Conservation (phyloP, 1,140 invertebrate species). For the Varroa destructor region DNA sequence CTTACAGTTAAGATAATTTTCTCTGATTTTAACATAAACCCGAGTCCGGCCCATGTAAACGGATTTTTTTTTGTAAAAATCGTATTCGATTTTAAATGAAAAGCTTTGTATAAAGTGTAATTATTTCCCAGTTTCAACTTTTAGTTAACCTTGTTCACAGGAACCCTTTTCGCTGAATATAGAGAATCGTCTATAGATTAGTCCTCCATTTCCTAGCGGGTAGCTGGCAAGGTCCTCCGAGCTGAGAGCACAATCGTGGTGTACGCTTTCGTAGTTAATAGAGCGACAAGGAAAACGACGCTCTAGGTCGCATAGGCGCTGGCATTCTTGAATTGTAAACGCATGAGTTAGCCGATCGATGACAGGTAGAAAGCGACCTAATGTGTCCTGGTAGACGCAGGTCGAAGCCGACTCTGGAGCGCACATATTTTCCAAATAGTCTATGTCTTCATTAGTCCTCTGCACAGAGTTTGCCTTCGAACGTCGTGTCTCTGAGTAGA, state of each 20-base stretch:
- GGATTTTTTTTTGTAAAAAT: too few species aligned
- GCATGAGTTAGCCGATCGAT: conserved; percentile 39
- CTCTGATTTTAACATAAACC: too few species aligned
- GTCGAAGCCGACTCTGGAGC: conserved; percentile 40
- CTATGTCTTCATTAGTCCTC: conserved; percentile 39
- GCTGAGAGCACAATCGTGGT: conserved; percentile 43
- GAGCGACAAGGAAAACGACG: conserved; percentile 43
- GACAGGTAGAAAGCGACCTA: conserved; percentile 42
- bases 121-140: background rate
- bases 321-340: conserved; percentile 40
- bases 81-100: too few species aligned
- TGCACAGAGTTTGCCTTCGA: conserved; percentile 41
- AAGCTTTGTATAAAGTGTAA: too few species aligned
- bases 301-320: conserved; percentile 43
- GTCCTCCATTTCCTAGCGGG: conserved; percentile 30
- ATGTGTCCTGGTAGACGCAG: conserved; percentile 43
- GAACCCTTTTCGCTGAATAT: conserved; percentile 44
- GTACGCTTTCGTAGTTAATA: conserved; percentile 38
- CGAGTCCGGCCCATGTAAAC: too few species aligned
- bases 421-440: conserved; percentile 48
- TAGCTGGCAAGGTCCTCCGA: conserved; percentile 42
- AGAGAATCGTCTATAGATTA: conserved; percentile 37
- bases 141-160: conserved; percentile 43
- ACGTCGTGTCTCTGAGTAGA: conserved; percentile 43
- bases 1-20: too few species aligned